These are phyloP conservation scores for Grallaria varia DNA, from an alignment of 2,113 vertebrate species.

Conservation along the genomic window DNA sequence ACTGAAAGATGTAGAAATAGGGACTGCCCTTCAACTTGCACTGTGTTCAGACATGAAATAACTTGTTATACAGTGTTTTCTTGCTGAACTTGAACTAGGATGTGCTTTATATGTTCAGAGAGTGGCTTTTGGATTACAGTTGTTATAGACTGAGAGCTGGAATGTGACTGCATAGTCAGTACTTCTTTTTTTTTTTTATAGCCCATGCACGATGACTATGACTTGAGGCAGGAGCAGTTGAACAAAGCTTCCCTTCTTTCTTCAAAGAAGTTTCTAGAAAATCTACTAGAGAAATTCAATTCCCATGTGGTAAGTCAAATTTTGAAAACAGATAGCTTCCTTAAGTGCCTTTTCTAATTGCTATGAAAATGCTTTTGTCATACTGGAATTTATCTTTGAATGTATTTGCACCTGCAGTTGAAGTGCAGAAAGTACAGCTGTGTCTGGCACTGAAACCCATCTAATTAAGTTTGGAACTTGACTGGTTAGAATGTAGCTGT, in stretches of 20 bases:
- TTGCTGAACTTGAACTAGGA: not conserved
- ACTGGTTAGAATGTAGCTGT: not conserved
- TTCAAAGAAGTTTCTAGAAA: constrained; percentile 98
- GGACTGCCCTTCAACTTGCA: not conserved
- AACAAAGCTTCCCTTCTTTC: constrained; percentile 99
- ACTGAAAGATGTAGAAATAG: not conserved
- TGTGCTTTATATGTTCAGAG: not conserved
- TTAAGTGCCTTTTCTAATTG: not conserved
- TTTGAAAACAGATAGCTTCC: not conserved
- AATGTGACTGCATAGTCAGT: not conserved
- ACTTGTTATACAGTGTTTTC: not conserved
- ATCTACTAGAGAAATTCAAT: constrained; percentile 97
- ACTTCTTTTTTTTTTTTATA: constrained; percentile 47
- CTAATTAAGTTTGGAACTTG: not conserved
- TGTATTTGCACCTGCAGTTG: not conserved
- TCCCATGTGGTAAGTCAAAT: constrained; percentile 89
- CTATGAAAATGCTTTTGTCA: not conserved
- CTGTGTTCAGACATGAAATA: not conserved
- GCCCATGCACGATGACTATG: constrained; percentile 99
- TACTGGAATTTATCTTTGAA: not conserved
- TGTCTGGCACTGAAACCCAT: not conserved
- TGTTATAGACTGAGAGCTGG: not conserved
- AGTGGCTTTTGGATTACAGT: not conserved
- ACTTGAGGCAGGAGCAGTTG: constrained; percentile 95
- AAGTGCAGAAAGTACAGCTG: not conserved